Conservation (phyloP, 2,888 invertebrate genomes). For the Himalopsyche kuldschensis region DNA sequence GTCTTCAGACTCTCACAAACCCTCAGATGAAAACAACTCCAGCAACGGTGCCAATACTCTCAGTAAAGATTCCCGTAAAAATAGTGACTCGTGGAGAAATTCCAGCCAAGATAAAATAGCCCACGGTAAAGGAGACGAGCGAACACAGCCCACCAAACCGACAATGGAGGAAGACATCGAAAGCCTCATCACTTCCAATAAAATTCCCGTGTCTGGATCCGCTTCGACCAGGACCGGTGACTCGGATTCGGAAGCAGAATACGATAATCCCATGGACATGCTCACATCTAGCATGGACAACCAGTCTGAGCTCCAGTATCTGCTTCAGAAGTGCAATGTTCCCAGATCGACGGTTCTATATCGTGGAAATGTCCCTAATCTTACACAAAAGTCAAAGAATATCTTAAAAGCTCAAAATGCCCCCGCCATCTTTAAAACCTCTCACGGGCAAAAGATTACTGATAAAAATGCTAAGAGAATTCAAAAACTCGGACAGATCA, state of each 20-base stretch:
- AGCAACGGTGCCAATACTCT: constrained; percentile 45
- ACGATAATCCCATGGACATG: constrained; percentile 44
- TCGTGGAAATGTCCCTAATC: constrained; percentile 46
- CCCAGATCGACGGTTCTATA: constrained; percentile 53
- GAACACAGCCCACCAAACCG: constrained; percentile 39
- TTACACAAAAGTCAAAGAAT: constrained; percentile 52
- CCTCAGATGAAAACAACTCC: constrained; percentile 42
- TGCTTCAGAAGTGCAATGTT: constrained; percentile 57
- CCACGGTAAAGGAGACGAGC: constrained; percentile 46
- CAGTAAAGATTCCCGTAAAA: constrained; percentile 39
- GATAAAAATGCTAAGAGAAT: constrained; percentile 55
- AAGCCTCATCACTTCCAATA: constrained; percentile 57
- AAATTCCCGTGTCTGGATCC: constrained; percentile 45
- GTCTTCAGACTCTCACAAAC: constrained; percentile 50
- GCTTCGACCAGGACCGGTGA: constrained; percentile 30
- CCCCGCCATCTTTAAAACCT: constrained; percentile 50
- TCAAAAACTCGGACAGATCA: constrained; percentile 54
- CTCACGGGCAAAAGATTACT: constrained; percentile 50
- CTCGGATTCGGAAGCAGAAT: constrained; percentile 29
- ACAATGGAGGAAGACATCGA: constrained; percentile 55
- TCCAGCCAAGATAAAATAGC: constrained; percentile 46
- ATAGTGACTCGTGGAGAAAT: constrained; percentile 42
- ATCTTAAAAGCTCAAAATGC: constrained; percentile 50
- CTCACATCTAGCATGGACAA: constrained; percentile 50
- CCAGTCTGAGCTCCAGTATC: constrained; percentile 55